These are phyloP conservation scores for Scolanthus callimorphus DNA, from an alignment of 92 coral and sea anemone species.

Conservation along the genomic window DNA sequence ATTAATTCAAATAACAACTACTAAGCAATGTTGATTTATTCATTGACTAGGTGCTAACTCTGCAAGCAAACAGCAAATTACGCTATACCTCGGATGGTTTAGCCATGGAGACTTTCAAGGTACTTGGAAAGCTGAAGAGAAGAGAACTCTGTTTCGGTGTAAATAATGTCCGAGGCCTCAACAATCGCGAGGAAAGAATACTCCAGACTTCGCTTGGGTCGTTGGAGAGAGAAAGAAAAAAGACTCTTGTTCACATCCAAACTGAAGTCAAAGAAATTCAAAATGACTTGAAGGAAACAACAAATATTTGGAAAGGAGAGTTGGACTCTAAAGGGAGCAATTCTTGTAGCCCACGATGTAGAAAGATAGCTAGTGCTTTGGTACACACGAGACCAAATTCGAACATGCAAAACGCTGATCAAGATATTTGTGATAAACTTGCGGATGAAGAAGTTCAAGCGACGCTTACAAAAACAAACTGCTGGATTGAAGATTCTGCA, in stretches of 20 bases:
- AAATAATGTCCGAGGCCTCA: constrained; percentile 11
- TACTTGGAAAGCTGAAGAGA: constrained; percentile 6
- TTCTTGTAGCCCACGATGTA: no score
- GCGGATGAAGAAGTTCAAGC: no score
- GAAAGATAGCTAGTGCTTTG: no score
- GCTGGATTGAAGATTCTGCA: neutral
- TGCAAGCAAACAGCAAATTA: no score
- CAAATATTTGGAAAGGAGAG: neutral
- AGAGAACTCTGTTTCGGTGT: constrained; percentile 13
- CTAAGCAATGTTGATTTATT: no score
- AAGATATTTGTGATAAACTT: no score
- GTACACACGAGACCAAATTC: no score
- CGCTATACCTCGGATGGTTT: no score
- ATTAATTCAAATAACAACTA: no score
- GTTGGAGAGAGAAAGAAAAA: constrained; percentile 8
- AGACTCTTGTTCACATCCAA: constrained; percentile 6
- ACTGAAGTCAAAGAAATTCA: constrained; percentile 18
- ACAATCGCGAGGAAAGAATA: constrained; percentile 18
- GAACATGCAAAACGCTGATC: no score
- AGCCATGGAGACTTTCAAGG: constrained; percentile 9
- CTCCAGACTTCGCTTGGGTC: constrained; percentile 14
- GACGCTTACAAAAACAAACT: neutral
- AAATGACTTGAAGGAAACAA: constrained; percentile 12
- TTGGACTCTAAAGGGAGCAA: no score
- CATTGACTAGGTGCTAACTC: no score